These are phyloP conservation scores for Drosophila navojoa DNA, from an alignment of 1,140 invertebrate species.

Conservation along the genomic window DNA sequence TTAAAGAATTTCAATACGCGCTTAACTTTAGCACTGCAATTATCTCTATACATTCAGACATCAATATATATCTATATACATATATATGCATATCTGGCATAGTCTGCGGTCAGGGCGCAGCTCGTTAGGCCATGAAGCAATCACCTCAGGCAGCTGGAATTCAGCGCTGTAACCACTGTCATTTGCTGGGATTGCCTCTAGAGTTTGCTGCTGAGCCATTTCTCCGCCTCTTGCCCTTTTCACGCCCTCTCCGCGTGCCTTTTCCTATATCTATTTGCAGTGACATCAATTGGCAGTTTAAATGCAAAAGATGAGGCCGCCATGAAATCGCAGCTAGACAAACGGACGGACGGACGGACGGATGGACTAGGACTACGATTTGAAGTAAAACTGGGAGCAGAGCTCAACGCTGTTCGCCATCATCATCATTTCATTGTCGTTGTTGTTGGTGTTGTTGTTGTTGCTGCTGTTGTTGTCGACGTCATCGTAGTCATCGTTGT, in stretches of 20 bases:
- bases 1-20: neutral
- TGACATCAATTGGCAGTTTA: slow-evolving; percentile 83
- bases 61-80: neutral
- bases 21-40: slow-evolving; percentile 5
- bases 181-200: slow-evolving; percentile 58
- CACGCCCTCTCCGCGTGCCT: slow-evolving; percentile 12
- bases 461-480: slow-evolving; percentile 33
- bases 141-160: slow-evolving; percentile 55
- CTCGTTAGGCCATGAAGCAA: slow-evolving; percentile 22
- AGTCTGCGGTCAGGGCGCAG: slow-evolving; percentile 19
- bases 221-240: neutral
- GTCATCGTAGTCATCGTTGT: slow-evolving; percentile 51
- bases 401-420: slow-evolving; percentile 20
- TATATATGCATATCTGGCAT: slow-evolving; percentile 3
- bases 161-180: slow-evolving; percentile 52
- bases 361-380: slow-evolving; percentile 6
- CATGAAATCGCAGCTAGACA: slow-evolving; percentile 66
- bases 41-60: slow-evolving; percentile 1
- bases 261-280: slow-evolving; percentile 67
- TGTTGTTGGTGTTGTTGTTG: slow-evolving; percentile 27
- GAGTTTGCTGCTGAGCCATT: slow-evolving; percentile 14
- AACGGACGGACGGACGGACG: neutral
- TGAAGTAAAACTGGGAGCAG: neutral
- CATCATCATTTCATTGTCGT: slow-evolving; percentile 52
- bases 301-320: slow-evolving; percentile 82